Conservation (phyloP, 2,113 vertebrate species). For the Setophaga kirtlandii region DNA sequence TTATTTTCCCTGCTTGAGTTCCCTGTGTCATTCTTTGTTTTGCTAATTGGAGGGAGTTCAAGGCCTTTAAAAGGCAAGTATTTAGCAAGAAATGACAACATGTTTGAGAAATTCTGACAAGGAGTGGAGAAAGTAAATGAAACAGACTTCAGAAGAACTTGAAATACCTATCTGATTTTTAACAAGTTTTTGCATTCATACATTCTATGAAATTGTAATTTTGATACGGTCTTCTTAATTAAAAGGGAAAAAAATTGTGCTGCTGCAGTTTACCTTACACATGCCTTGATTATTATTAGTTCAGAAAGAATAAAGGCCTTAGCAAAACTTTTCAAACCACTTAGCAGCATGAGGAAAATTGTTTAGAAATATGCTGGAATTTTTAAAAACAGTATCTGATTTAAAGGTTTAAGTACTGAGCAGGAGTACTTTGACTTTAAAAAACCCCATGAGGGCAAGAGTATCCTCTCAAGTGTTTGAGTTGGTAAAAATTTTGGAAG, state of each 20-base stretch:
- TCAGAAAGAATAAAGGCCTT: neutral
- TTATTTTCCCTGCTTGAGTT: neutral
- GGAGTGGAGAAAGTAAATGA: neutral
- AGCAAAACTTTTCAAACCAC: neutral
- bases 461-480: neutral
- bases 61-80: constrained; percentile 22
- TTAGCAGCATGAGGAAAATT: neutral
- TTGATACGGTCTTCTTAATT: neutral
- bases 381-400: neutral
- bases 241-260: neutral
- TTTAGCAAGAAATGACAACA: constrained; percentile 17
- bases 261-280: neutral
- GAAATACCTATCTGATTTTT: neutral
- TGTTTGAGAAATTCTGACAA: neutral
- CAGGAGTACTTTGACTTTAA: neutral
- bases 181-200: neutral
- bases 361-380: neutral
- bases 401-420: neutral
- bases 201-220: neutral
- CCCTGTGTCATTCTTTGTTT: constrained; percentile 1
- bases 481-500: neutral
- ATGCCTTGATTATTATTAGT: neutral
- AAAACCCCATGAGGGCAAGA: accelerated
- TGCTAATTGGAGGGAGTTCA: neutral
- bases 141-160: neutral